Base-by-base conservation (phyloP, 2,113 vertebrate species). In the Cheilinus undulatus region DNA sequence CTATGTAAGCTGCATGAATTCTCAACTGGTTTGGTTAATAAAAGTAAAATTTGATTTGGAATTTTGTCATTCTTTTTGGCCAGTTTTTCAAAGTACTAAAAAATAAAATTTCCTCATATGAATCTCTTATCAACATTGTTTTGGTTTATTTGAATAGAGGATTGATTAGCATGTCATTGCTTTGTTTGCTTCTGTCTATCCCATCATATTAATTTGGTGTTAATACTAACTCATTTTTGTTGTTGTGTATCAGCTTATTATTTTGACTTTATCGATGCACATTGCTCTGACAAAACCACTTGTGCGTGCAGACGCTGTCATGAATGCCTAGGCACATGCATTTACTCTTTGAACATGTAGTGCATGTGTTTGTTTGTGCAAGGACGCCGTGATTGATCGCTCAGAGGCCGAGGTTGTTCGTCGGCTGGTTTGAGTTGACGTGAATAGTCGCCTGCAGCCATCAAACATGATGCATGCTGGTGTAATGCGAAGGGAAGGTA, bases 381-480 rank as follows among this genome's bases (percentile, higher is more conserved):
- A 40, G 61, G 30, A 56, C 17, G 15, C 20, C 3, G 8, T 87
- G 89, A 88, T 74, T 84, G 78, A 88, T 85, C 13, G 52, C 42
- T 23, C 40, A 15, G 63, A 54, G 62, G 77, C 57, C 51, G 11
- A 17, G 63, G 54, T 73, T 66, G 65, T 58, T 65, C 79, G 69
- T 66, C 49, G 48, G 27, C n/a, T 17, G 48, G 64, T 80, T 36
- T 74, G 71, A 75, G 64, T 76, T 84, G 73, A 78, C 69, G 62
- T 78, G 68, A 74, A 76, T 58, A 71, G 70, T 76, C 3, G 58
- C 81, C 80, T 40, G 72, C 70, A 73, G 85, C 45, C 85, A 76
- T 83, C 79, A 87, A 86, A 80, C 70, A 80, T 78, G 82, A 89
- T 88, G 71, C 75, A 90, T 87, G 86, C 71, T 73, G 73, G 57